Evolutionary conservation across 2,797 vertebrate species (phyloP).

Genomic region (Toxotes lorentzi): DNA sequence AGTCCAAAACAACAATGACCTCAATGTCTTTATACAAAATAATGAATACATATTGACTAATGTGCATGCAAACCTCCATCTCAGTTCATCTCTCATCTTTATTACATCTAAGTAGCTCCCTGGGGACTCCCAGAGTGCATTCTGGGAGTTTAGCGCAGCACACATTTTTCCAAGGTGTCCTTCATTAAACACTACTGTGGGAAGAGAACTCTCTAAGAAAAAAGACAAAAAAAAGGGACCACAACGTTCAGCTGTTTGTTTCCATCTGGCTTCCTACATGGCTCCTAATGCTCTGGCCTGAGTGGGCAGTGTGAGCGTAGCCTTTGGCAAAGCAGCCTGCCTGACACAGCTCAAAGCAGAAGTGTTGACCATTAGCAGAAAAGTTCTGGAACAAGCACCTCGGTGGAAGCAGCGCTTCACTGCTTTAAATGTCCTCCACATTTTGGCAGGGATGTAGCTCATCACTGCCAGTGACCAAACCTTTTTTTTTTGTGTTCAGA

Average conservation of each 20-base stretch:
- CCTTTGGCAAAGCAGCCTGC: conserved; percentile 51
- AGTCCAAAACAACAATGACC: background rate
- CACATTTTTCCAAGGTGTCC: conserved; percentile 53
- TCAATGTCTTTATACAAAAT: background rate
- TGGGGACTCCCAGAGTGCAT: conserved; percentile 36
- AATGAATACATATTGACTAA: conserved; percentile 7
- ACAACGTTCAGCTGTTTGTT: conserved; percentile 55
- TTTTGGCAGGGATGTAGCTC: conserved; percentile 50
- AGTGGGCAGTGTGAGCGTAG: conserved; percentile 50
- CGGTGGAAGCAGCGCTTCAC: conserved; percentile 40
- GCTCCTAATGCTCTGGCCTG: conserved; percentile 43
- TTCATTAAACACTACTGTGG: conserved; percentile 46
- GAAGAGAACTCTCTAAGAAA: conserved; percentile 20
- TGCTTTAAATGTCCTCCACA: conserved; percentile 57
- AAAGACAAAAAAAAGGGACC: conserved; percentile 13
- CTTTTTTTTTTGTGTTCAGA: conserved; percentile 31
- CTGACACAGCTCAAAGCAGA: conserved; percentile 71
- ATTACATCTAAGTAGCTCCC: conserved; percentile 39
- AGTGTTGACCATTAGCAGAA: conserved; percentile 70
- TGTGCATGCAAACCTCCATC: conserved; percentile 14
- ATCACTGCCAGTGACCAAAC: conserved; percentile 44
- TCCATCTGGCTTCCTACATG: conserved; percentile 48
- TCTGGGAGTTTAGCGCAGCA: conserved; percentile 50
- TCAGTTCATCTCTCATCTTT: conserved; percentile 37
- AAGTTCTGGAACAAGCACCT: conserved; percentile 68